Conservation (phyloP, 2,888 invertebrate genomes). For the Drosophila anomalata region DNA sequence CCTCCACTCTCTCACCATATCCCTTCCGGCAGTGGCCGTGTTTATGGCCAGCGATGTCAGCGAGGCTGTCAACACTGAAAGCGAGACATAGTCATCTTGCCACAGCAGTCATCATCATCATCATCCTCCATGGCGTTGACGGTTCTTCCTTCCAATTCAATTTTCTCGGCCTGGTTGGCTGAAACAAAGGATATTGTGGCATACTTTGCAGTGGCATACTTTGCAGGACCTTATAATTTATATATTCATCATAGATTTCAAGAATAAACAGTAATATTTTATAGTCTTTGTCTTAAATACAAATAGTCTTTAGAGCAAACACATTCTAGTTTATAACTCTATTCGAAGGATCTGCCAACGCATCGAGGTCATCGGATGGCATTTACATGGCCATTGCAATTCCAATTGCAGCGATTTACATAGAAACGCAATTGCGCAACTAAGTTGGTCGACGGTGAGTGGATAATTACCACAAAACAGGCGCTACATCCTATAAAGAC, state of each 20-base stretch:
- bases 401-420: constrained; percentile 37
- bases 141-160: constrained; percentile 51
- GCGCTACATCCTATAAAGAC: constrained; percentile 6
- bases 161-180: constrained; percentile 46
- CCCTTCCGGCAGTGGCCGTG: constrained; percentile 53
- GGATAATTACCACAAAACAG: constrained; percentile 65
- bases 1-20: constrained; percentile 4
- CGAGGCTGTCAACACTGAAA: constrained; percentile 71
- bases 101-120: constrained; percentile 20
- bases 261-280: too few species aligned
- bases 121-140: constrained; percentile 29
- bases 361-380: constrained; percentile 22
- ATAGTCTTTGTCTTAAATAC: too few species aligned
- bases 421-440: constrained; percentile 59
- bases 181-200: constrained; percentile 33
- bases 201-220: background rate
- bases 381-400: constrained; percentile 35
- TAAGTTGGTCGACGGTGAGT: constrained; percentile 49
- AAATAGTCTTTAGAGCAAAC: too few species aligned
- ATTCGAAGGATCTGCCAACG: background rate
- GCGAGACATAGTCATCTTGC: constrained; percentile 56
- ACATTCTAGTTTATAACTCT: background rate
- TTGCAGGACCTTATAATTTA: background rate
- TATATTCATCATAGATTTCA: too few species aligned
- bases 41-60: constrained; percentile 61